Base-by-base conservation (phyloP, 2,888 invertebrate species). In the Leptopterna dolabrata region DNA sequence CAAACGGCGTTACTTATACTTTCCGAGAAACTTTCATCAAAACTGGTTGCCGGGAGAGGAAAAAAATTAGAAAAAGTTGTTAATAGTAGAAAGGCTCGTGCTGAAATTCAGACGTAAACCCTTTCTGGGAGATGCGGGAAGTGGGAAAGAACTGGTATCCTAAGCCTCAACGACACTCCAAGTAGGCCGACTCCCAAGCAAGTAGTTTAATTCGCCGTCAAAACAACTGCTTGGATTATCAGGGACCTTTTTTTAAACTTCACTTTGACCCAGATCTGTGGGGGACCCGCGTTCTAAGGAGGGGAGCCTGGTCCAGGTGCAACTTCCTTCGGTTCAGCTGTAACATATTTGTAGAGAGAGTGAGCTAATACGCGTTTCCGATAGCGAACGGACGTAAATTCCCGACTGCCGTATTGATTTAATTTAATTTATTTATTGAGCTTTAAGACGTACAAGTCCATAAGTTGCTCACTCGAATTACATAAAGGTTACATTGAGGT, bases 161-260 rank as follows among this genome's bases (percentile, higher is more conserved):
- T 43, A 45, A 27, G 24, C 41, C n/a, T 30, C 11, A 24, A 63
- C 63, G 36, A 41, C 16, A 78, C n/a, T 11, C 36, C 41, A 78
- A 78, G 43, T 78, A 43, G 78, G 78, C 19, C 78, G 78, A 45
- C 19, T 78, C 45, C 63, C 78, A 70, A 83, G 83, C 70, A 51
- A 81, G 81, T 81, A 70, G 83, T 83, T 83, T 83, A 83, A 83
- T 83, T 83, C 70, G 83, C 83, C 83, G 83, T 83, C 83, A 83
- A 83, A 83, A 83, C 83, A 83, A 63, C 63, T 30, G 55, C 51
- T 30, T 24, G 30, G 83, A 70, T 83, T 83, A 83, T 83, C 70
- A 70, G 83, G 70, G 36, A 36, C 41, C 55, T 19, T 24, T 45
- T 43, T 78, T 78, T 45, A 63, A 63, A 27, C 24, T 24, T 11